Evolutionary conservation across 53 echinoderm and acorn worm genomes (phyloP).

Genomic region (Zoroaster sp.): DNA sequence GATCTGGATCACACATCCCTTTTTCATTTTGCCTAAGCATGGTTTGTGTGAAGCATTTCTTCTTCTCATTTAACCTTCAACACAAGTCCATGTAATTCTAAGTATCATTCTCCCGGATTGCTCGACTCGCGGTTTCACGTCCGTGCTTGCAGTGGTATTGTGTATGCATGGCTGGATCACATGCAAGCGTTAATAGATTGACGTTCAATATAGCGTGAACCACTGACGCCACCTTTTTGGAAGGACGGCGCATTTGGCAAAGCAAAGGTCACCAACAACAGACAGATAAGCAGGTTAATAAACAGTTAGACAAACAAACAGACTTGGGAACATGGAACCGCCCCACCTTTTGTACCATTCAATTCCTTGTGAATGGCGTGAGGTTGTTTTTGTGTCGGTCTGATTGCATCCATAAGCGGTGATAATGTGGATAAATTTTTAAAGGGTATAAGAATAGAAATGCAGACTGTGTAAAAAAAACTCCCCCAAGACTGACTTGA

Average conservation of each 20-base stretch:
- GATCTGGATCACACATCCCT: not conserved
- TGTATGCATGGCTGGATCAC: constrained; percentile 50
- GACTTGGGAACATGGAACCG: not conserved
- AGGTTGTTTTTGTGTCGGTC: not conserved
- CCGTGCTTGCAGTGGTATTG: constrained; percentile 23
- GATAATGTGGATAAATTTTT: not conserved
- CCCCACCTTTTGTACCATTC: not conserved
- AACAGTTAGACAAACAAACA: constrained; percentile 16
- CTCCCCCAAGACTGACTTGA: too few species aligned
- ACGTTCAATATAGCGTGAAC: constrained; percentile 49
- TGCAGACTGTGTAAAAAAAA: not conserved
- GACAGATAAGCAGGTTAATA: constrained; percentile 9
- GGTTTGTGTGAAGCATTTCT: too few species aligned
- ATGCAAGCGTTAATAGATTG: constrained; percentile 49
- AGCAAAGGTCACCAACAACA: not conserved
- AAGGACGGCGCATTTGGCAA: not conserved
- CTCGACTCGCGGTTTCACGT: not conserved
- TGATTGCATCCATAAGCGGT: not conserved
- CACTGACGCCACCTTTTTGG: constrained; percentile 38
- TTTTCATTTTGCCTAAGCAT: constrained; percentile 8
- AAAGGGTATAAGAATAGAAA: not conserved
- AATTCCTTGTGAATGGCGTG: not conserved
- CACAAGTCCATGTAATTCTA: not conserved
- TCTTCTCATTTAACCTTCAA: constrained; percentile 45
- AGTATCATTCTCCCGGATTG: not conserved